Conservation (phyloP, 1,140 invertebrate species). For the Drosophila subpulchrella region DNA sequence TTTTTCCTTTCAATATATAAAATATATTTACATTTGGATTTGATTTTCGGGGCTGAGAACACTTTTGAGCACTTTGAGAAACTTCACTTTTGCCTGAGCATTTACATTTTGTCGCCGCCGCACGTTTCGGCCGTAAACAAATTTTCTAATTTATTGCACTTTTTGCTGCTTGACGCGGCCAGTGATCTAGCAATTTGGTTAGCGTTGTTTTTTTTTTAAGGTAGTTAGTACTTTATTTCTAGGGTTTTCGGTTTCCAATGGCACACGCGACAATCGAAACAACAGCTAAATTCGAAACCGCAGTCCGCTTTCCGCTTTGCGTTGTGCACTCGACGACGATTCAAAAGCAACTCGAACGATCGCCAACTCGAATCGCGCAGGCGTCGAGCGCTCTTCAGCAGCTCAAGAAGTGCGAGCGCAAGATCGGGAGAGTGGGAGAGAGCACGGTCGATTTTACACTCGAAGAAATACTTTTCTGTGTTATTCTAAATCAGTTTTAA, state of each 20-base stretch:
- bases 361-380: constrained; percentile 12
- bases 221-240: constrained; percentile 11
- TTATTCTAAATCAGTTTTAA: no score
- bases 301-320: constrained; percentile 53
- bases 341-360: constrained; percentile 62
- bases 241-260: constrained; percentile 30
- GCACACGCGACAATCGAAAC: constrained; percentile 58
- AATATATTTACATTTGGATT: constrained; percentile 62
- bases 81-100: constrained; percentile 57
- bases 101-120: constrained; percentile 77
- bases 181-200: constrained; percentile 36
- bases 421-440: neutral
- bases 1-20: constrained; percentile 5
- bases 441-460: constrained; percentile 1
- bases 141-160: constrained; percentile 72
- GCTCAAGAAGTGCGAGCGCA: constrained; percentile 31
- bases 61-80: constrained; percentile 34
- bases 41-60: constrained; percentile 27
- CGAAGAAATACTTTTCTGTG: neutral
- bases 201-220: constrained; percentile 4
- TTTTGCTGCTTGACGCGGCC: constrained; percentile 43
- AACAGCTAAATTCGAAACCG: constrained; percentile 44
- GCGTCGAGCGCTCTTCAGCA: constrained; percentile 21
- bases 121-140: constrained; percentile 73
- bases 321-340: constrained; percentile 75